A percentile compares a stretch with the other conserved stretches of the same genome.
phyloP scores from a whole-genome alignment of 2,888 invertebrate genomes.

The Athetis lepigone region DNA sequence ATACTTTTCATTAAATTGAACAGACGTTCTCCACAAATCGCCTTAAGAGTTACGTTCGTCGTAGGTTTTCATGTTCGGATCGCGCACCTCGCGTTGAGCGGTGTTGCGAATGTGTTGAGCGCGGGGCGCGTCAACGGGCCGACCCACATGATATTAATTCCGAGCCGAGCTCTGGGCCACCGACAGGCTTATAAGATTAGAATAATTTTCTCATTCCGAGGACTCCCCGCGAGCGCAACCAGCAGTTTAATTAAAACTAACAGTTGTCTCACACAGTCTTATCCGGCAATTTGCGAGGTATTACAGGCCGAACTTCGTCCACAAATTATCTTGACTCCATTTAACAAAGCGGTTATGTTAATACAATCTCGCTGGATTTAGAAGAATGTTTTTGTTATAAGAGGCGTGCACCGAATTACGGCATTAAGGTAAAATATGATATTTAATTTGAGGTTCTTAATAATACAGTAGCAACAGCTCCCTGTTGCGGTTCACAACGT shows the following conservation, averaged over 20 bases:
- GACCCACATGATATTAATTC: slow-evolving; percentile 85
- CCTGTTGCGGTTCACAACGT: slow-evolving; percentile 69
- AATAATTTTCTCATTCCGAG: slow-evolving; percentile 89
- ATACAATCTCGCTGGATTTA: slow-evolving; percentile 86
- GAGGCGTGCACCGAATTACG: slow-evolving; percentile 81
- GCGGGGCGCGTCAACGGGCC: slow-evolving; percentile 64
- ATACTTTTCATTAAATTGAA: slow-evolving; percentile 87
- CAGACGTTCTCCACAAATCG: slow-evolving; percentile 76
- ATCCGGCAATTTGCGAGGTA: slow-evolving; percentile 90
- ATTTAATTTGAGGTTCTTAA: slow-evolving; percentile 78
- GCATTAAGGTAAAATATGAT: slow-evolving; percentile 84
- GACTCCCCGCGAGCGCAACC: slow-evolving; percentile 87
- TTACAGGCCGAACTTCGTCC: slow-evolving; percentile 89
- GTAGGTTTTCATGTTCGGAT: slow-evolving; percentile 61
- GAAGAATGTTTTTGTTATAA: slow-evolving; percentile 86
- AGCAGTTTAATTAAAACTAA: slow-evolving; percentile 91
- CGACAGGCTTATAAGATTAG: slow-evolving; percentile 89
- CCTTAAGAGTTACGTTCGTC: slow-evolving; percentile 71
- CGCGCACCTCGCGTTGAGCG: slow-evolving; percentile 38
- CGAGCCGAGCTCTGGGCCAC: slow-evolving; percentile 82
- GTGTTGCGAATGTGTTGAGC: slow-evolving; percentile 44
- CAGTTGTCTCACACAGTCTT: slow-evolving; percentile 91
- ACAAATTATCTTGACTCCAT: slow-evolving; percentile 90
- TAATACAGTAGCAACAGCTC: slow-evolving; percentile 71
- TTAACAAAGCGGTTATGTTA: slow-evolving; percentile 90